Evolutionary conservation across 2,888 invertebrate genomes (phyloP).

Genomic region (Torymus aiolomorphi): DNA sequence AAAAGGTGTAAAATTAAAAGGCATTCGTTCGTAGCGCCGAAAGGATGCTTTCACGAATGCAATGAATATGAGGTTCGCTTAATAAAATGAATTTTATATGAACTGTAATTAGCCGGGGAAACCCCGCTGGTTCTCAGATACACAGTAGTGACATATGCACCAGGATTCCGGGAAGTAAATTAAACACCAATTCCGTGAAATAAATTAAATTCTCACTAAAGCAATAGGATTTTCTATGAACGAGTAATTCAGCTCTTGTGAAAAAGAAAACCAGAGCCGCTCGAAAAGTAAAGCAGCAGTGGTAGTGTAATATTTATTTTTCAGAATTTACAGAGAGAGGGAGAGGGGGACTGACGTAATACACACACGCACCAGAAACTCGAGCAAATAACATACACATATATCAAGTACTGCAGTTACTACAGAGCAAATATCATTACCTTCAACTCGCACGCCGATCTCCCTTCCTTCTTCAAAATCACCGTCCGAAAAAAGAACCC

Average conservation of each 20-base stretch:
- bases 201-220: conserved; percentile 37
- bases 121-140: too few species aligned
- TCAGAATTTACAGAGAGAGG: conserved; percentile 18
- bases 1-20: too few species aligned
- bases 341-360: neutral
- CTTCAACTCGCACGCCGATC: conserved; percentile 31
- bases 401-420: conserved; percentile 25
- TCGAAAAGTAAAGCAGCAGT: conserved; percentile 1
- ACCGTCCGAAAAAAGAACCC: neutral
- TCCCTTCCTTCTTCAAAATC: conserved; percentile 19
- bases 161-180: conserved; percentile 1
- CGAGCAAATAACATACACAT: conserved; percentile 35
- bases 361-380: conserved; percentile 8
- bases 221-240: conserved; percentile 14
- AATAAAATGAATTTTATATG: too few species aligned
- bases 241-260: conserved; percentile 44
- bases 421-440: conserved; percentile 32
- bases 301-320: conserved; percentile 48
- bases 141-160: neutral
- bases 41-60: too few species aligned
- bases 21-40: too few species aligned
- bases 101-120: too few species aligned
- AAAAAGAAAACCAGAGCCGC: conserved; percentile 30
- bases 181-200: conserved; percentile 40
- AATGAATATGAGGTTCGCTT: too few species aligned